A percentile compares a stretch with the other conserved stretches of the same genome.
phyloP scores from a whole-genome alignment of 2,888 invertebrate species.

The Scrobipalpa costella region DNA sequence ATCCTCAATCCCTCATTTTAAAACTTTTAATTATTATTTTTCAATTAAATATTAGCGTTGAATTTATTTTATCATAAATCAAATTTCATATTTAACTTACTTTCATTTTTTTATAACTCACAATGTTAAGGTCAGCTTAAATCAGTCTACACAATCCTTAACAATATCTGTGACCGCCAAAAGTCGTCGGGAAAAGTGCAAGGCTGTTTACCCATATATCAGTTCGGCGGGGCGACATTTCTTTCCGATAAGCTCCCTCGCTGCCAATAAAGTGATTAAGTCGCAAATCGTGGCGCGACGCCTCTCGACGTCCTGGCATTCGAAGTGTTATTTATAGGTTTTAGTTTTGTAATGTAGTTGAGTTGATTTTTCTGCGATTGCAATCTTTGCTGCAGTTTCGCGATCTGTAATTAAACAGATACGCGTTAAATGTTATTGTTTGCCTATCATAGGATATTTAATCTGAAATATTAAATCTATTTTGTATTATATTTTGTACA shows the following conservation, averaged over 20 bases:
- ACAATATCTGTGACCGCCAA: constrained; percentile 68
- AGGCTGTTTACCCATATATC: constrained; percentile 79
- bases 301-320: constrained; percentile 31
- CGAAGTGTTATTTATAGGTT: constrained; percentile 27
- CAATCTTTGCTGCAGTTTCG: not conserved
- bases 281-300: constrained; percentile 74
- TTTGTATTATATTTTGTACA: too few relatives aligned
- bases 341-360: constrained; percentile 13
- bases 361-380: constrained; percentile 10
- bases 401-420: not conserved
- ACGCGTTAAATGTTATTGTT: not conserved
- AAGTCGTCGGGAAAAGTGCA: constrained; percentile 74
- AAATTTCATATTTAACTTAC: too few relatives aligned
- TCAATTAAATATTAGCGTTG: too few relatives aligned
- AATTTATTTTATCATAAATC: too few relatives aligned
- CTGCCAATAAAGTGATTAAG: constrained; percentile 81
- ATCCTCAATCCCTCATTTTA: too few relatives aligned
- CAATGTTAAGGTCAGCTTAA: not conserved
- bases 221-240: constrained; percentile 63
- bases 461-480: too few relatives aligned
- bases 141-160: constrained; percentile 1
- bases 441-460: not conserved
- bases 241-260: constrained; percentile 78
- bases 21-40: too few relatives aligned
- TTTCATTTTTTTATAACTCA: not conserved